Evolutionary conservation across 2,888 invertebrate species (phyloP), one percentile per base, ranked within the genome.

Genomic region (Neuroscelio doddi): DNA sequence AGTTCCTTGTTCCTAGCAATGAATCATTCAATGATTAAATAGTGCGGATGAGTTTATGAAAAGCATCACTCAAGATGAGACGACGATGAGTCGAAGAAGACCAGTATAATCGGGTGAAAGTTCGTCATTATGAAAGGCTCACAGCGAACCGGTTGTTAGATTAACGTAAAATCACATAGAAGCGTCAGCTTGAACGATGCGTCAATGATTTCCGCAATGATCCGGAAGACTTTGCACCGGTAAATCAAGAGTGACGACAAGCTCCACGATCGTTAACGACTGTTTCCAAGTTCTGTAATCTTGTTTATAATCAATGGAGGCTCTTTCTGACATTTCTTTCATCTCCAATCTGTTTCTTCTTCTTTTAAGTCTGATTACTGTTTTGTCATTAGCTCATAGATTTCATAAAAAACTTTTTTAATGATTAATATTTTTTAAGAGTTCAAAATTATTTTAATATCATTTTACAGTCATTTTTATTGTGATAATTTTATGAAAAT

Each of bases 91-190:
- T 36, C 53, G n/a, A n/a, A 30, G 55, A 52, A 16, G 38, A 46
- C 30, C 41, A 15, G 51, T 45, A 46, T 61, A 69, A 67, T 64
- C 68, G 61, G 71, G 77, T 72, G 77, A 77, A 77, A 77, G 77
- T 76, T 72, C 73, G 70, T 74, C 71, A 77, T 77, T 74, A 77
- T 70, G 69, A 67, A 68, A 72, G 64, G 38, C 56, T 62, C 67
- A 64, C 70, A 70, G 66, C 65, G 71, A 69, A 69, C 69, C 65
- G 70, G 65, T 68, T 68, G 68, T 67, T 70, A 72, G 71, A 71
- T 71, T 73, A 72, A 71, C 69, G 68, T 73, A 70, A 74, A 75
- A 77, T 77, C 73, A 70, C 73, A 65, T 59, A 58, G 57, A 59
- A 67, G 59, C 63, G 59, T 49, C 55, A 45, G 24, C 36, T 24